Percentiles rank a stretch among this genome's conserved stretches.
phyloP scores from a whole-genome alignment of 1,140 invertebrate genomes.

The Camponotus floridanus region DNA sequence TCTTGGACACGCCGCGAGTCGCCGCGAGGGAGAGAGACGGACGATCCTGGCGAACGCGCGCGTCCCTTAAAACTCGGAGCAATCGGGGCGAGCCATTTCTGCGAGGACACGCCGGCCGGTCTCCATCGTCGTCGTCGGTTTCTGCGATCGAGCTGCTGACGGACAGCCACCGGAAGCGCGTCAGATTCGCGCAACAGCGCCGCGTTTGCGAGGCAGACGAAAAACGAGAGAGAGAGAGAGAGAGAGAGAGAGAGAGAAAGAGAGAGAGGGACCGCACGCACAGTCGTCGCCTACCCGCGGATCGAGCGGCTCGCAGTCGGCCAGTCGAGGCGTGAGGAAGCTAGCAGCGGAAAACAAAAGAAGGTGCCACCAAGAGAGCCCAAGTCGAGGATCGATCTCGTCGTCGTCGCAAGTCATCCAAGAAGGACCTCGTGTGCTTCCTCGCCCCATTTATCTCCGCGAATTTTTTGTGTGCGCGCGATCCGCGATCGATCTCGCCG shows the following conservation, averaged over 20 bases:
- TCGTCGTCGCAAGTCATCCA: slow-evolving; percentile 49
- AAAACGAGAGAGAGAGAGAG: slow-evolving; percentile 35
- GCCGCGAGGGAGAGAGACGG: slow-evolving; percentile 42
- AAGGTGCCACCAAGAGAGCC: slow-evolving; percentile 38
- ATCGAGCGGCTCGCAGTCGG: slow-evolving; percentile 61
- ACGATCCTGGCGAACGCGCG: slow-evolving; percentile 58
- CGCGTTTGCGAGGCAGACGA: slow-evolving; percentile 65
- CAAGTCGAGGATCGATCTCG: slow-evolving; percentile 57
- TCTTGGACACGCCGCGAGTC: slow-evolving; percentile 61
- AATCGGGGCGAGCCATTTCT: slow-evolving; percentile 73
- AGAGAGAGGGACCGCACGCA: slow-evolving; percentile 55
- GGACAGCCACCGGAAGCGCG: slow-evolving; percentile 70
- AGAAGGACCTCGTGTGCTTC: slow-evolving; percentile 36
- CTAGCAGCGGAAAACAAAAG: slow-evolving; percentile 60
- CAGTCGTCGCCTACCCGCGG: slow-evolving; percentile 61
- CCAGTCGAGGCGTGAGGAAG: slow-evolving; percentile 60
- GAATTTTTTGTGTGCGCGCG: slow-evolving; percentile 40
- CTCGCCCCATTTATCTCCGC: not conserved
- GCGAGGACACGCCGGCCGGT: slow-evolving; percentile 71
- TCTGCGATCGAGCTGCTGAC: slow-evolving; percentile 68
- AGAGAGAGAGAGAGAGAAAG: slow-evolving; percentile 53
- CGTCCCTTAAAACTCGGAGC: slow-evolving; percentile 73
- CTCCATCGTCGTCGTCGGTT: slow-evolving; percentile 69
- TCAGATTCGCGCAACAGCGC: slow-evolving; percentile 65
- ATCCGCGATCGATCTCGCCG: slow-evolving; percentile 26